phyloP scores from a whole-genome alignment of 2,797 vertebrate genomes.

The Lepus oiostolus region DNA sequence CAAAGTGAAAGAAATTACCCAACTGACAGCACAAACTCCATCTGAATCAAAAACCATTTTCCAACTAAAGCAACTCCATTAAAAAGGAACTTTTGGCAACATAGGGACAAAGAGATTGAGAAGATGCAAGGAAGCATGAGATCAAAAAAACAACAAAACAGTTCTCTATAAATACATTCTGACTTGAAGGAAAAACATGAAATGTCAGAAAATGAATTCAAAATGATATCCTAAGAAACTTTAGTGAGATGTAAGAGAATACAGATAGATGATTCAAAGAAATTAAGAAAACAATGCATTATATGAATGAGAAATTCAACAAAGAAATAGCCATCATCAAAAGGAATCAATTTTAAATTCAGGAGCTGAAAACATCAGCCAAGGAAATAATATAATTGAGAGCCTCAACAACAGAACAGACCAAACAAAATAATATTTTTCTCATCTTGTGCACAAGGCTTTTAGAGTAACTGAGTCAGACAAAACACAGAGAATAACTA shows the following conservation, averaged over 20 bases:
- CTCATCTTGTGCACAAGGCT: not conserved
- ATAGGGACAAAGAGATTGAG: not conserved
- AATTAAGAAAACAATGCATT: not conserved
- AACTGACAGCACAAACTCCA: too few species aligned
- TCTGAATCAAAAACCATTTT: too few species aligned
- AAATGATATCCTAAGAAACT: not conserved
- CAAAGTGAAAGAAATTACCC: too few species aligned
- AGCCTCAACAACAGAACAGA: not conserved
- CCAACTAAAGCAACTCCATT: too few species aligned
- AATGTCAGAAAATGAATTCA: not conserved
- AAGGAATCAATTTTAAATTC: not conserved
- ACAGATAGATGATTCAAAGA: not conserved
- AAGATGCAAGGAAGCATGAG: not conserved
- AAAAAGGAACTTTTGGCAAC: too few species aligned
- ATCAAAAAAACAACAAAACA: not conserved
- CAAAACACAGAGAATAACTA: not conserved
- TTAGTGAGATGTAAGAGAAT: not conserved
- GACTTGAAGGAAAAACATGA: not conserved
- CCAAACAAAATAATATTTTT: not conserved
- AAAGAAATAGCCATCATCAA: not conserved
- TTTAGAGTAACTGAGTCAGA: not conserved
- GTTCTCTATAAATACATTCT: not conserved
- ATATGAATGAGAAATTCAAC: not conserved
- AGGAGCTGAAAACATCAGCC: not conserved
- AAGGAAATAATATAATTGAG: not conserved